Conservation (phyloP, 1,140 invertebrate genomes). For the Pinna nobilis region DNA sequence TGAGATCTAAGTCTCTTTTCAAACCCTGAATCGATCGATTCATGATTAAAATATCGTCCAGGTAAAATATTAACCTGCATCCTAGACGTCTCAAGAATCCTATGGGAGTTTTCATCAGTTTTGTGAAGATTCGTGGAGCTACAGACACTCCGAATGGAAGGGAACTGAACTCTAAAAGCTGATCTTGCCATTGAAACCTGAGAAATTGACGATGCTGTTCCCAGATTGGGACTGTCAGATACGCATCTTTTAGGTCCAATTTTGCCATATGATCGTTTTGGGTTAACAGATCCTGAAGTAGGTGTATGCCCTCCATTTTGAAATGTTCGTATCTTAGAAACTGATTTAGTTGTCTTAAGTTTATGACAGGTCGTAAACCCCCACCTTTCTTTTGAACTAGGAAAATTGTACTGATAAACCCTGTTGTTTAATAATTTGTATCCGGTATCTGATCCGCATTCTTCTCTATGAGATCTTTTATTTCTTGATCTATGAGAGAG, state of each 20-base stretch:
- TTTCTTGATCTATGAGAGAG: slow-evolving; percentile 8
- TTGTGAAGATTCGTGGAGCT: slow-evolving; percentile 13
- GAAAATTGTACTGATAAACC: slow-evolving; percentile 30
- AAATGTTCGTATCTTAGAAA: slow-evolving; percentile 39
- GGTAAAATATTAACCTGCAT: slow-evolving; percentile 13
- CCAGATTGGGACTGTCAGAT: slow-evolving; percentile 8
- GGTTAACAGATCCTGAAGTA: slow-evolving; percentile 21
- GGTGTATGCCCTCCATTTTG: slow-evolving; percentile 34
- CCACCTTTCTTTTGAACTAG: slow-evolving; percentile 36
- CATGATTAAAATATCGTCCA: slow-evolving; percentile 30
- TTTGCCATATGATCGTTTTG: slow-evolving; percentile 15
- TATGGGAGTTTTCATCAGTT: slow-evolving; percentile 23
- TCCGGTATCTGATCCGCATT: slow-evolving; percentile 10
- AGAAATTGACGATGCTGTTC: slow-evolving; percentile 6
- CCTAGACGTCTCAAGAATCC: slow-evolving; percentile 5
- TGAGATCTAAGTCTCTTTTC: neutral
- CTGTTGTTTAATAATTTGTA: neutral
- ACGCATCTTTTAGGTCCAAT: slow-evolving; percentile 38
- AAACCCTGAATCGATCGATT: slow-evolving; percentile 1
- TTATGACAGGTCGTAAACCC: slow-evolving; percentile 29
- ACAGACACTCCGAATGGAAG: slow-evolving; percentile 25
- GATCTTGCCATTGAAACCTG: slow-evolving; percentile 10
- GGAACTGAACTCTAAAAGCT: slow-evolving; percentile 5
- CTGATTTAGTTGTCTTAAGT: slow-evolving; percentile 28
- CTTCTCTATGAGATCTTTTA: slow-evolving; percentile 9